Base-by-base conservation (phyloP, 2,113 vertebrate genomes). In the Aythya baeri region DNA sequence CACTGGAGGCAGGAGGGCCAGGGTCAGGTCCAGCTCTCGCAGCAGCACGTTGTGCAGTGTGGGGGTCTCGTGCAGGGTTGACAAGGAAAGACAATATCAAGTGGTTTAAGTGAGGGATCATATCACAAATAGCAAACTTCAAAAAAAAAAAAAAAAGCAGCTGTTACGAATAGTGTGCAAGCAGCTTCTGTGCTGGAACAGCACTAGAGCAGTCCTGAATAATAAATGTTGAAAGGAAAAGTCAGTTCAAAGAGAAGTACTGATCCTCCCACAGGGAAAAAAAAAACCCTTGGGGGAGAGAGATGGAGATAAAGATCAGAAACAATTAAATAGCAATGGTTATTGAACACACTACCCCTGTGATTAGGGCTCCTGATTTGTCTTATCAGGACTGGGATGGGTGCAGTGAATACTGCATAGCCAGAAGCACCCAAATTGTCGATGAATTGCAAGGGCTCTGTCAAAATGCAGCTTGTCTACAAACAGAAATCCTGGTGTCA, bases 201-300 rank as follows among this genome's bases (percentile, higher is more conserved):
- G 70, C 23, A 41, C 77, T 96, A 82, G 43, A 89, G 26, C 34
- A n/a, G 62, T 54, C 73, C 34, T 0, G 31, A 87, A 81, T 68
- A 77, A 81, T 57, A 88, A 88, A 93, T 17, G 66, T 63, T 86
- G 93, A 95, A 93, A 95, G 80, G 83, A 96, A 93, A 96, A 96
- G 83, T 78, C 92, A 88, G 86, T 92, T 96, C 92, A 94, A 94
- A 97, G 88, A 58, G 80, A 72, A 94, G 59, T 14, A 81, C 38
- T 75, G 85, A 86, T 88, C 73, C 65, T 93, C 88, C 83, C 8
- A 14, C 72, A 75, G 86, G 80, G 77, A 79, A 89, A 36, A 93
- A 87, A 41, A 93, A 87, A 36, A 7, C 2, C 66, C 43, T 16
- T 43, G 23, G 36, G 78, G 75, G 49, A 8, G 63, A 71, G n/a